These are phyloP conservation scores for Heliconius hortense DNA, from an alignment of 2,888 invertebrate species.

Conservation along the genomic window DNA sequence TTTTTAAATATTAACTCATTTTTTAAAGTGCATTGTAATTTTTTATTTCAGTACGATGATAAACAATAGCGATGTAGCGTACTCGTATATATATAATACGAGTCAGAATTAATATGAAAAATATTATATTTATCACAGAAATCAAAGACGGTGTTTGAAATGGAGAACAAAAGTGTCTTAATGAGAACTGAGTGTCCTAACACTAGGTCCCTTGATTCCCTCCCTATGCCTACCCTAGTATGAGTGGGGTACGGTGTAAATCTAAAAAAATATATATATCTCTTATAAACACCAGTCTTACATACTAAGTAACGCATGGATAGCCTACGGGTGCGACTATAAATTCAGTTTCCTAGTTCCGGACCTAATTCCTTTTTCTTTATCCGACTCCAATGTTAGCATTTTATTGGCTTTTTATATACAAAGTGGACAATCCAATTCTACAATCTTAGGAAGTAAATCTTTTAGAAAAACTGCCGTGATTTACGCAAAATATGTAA, in stretches of 20 bases:
- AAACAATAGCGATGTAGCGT: no score
- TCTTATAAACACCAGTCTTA: not conserved
- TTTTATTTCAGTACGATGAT: no score
- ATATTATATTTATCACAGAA: no score
- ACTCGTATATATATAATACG: no score
- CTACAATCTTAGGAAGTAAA: slow-evolving; percentile 28
- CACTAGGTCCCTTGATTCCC: not conserved
- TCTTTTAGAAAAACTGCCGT: slow-evolving; percentile 24
- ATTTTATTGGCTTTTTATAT: slow-evolving; percentile 42
- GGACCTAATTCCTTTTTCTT: slow-evolving; percentile 46
- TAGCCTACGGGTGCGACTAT: slow-evolving; percentile 43
- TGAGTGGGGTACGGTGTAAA: not conserved
- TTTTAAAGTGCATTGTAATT: no score
- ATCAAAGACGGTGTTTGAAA: not conserved
- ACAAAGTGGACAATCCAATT: slow-evolving; percentile 38
- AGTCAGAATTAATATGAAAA: no score
- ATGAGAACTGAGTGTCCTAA: not conserved
- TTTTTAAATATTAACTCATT: no score
- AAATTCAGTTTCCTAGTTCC: slow-evolving; percentile 48
- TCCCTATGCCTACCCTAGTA: not conserved
- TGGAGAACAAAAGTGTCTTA: not conserved
- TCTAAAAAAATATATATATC: not conserved
- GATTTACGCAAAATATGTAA: slow-evolving; percentile 15
- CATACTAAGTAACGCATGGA: slow-evolving; percentile 34
- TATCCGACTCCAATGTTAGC: slow-evolving; percentile 42